phyloP scores from a whole-genome alignment of 2,888 invertebrate genomes.

The Lydus trimaculatus region DNA sequence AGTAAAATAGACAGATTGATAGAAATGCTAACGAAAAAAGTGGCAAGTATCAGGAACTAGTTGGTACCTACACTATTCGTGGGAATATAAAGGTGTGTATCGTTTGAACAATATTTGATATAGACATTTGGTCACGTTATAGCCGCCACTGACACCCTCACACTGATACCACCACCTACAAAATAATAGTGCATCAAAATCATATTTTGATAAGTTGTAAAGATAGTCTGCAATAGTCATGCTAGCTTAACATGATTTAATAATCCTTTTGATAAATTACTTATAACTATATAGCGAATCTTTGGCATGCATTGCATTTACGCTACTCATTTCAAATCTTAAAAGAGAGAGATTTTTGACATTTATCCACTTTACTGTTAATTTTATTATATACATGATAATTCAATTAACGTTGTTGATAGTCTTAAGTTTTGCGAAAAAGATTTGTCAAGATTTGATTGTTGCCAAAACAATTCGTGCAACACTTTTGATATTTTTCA shows the following conservation, averaged over 20 bases:
- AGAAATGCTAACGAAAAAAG: constrained; percentile 17
- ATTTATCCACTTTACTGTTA: too few relatives aligned
- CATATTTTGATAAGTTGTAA: constrained; percentile 19
- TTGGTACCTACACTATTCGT: constrained; percentile 47
- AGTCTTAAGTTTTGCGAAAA: background rate
- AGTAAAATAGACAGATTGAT: constrained; percentile 15
- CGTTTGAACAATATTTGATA: constrained; percentile 35
- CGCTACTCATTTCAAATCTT: constrained; percentile 21
- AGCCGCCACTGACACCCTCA: background rate
- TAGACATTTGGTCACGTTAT: constrained; percentile 16
- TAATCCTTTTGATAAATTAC: constrained; percentile 43
- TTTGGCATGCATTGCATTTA: constrained; percentile 41
- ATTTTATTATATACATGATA: too few relatives aligned
- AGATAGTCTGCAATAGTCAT: constrained; percentile 39
- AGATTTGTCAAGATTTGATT: background rate
- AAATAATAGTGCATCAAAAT: background rate
- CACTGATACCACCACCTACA: background rate
- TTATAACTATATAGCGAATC: constrained; percentile 38
- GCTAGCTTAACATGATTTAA: constrained; percentile 45
- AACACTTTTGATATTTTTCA: background rate
- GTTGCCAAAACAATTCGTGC: background rate
- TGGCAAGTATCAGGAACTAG: constrained; percentile 50
- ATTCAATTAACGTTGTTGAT: background rate
- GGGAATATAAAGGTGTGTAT: constrained; percentile 43
- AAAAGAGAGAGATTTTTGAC: too few relatives aligned